Evolutionary conservation across 2,113 vertebrate genomes (phyloP).

Genomic region (Cyanistes caeruleus): DNA sequence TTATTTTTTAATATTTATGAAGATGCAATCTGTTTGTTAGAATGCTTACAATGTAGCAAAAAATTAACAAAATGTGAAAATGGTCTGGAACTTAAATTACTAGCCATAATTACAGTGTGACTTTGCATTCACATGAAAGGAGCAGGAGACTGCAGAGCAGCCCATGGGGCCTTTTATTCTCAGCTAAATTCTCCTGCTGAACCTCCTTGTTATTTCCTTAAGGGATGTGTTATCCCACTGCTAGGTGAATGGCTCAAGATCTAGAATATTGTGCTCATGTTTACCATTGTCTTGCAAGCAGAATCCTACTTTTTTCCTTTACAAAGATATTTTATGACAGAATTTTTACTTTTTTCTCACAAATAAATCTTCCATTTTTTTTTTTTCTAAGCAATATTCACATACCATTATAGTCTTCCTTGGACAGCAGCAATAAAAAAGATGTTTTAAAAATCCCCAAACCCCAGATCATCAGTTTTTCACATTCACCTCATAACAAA

Average conservation of each 20-base stretch:
- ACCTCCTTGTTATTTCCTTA: neutral
- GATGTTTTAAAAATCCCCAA: neutral
- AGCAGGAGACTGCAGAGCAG: neutral
- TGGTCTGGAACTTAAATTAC: neutral
- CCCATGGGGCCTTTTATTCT: neutral
- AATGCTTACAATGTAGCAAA: neutral
- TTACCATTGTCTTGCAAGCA: neutral
- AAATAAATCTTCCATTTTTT: neutral
- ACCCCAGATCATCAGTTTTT: neutral
- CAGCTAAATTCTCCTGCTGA: neutral
- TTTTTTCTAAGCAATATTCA: neutral
- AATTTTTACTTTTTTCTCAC: neutral
- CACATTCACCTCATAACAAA: neutral
- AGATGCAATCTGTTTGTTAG: neutral
- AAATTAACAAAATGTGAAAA: neutral
- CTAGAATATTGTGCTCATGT: neutral
- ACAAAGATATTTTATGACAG: neutral
- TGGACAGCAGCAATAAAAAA: neutral
- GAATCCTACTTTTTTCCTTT: neutral
- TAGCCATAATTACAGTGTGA: neutral
- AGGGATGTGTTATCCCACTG: neutral
- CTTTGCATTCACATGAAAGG: neutral
- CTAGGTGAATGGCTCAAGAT: neutral
- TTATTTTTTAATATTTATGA: slow-evolving; percentile 37
- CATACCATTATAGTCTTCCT: neutral